Evolutionary conservation across 2,113 vertebrate genomes (phyloP), one percentile per base, ranked within the genome.

Genomic region (Leptobrachium leishanense): DNA sequence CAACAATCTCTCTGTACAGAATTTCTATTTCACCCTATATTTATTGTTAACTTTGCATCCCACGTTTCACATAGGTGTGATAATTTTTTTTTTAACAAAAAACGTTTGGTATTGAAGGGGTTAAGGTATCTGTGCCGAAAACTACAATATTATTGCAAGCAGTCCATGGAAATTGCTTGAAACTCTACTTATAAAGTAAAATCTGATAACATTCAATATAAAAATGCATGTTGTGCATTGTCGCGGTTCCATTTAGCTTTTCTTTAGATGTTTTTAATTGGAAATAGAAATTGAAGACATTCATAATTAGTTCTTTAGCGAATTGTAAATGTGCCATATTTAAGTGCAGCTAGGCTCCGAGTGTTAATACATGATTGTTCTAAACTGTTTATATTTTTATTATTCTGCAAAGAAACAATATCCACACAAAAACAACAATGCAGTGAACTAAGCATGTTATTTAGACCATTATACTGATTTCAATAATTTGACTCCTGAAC

Each of bases 191-290:
- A 54, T 5, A 68, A 59, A 63, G 43, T 74, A 46, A 59, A 68
- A 68, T 73, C 71, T 74, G 71, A 81, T 74, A 81, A 68, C 53
- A 74, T 81, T 81, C 42, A 68, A 59, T 44, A 55, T 74, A 40
- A 62, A 54, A 69, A 79, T 59, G 46, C 54, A 62, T 43, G 74
- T 74, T 74, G 68, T 81, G 65, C 42, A 68, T 31, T 7, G 53
- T 53, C 42, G 53, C 71, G 40, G 4, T 15, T 59, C 68, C 50
- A 54, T 68, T 74, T 68, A 74, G 53, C 64, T 74, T 72, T 50
- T 74, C 53, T 50, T 81, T 68, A 68, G 71, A 68, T 67, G 63
- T 75, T 50, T 20, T 65, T 79, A 79, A 79, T 74, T 79, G 70
- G 70, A 79, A 79, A 79, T 67, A 31, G 44, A 74, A 68, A 73